phyloP scores from a whole-genome alignment of 2,113 vertebrate species.

The Solea solea region DNA sequence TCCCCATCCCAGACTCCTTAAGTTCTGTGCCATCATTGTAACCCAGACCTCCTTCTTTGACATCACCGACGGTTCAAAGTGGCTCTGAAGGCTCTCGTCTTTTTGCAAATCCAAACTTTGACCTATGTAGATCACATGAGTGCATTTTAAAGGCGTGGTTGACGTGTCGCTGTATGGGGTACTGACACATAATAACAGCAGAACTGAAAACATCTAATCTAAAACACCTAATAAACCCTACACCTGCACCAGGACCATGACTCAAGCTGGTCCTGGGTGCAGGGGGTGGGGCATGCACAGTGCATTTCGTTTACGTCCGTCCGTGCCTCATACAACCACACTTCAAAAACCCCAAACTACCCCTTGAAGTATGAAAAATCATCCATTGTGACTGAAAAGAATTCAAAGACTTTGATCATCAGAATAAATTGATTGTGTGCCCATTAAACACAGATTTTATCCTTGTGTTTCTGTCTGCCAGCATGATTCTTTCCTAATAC shows the following conservation, averaged over 20 bases:
- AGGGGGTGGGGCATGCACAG: too few species aligned
- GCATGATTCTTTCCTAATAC: constrained; percentile 74
- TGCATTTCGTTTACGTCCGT: too few species aligned
- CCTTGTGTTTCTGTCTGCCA: constrained; percentile 41
- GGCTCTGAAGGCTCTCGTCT: background rate
- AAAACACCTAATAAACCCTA: too few species aligned
- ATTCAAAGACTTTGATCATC: constrained; percentile 51
- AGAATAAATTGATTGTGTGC: constrained; percentile 42
- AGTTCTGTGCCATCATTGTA: constrained; percentile 2
- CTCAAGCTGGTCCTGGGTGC: too few species aligned
- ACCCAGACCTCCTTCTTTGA: constrained; percentile 8
- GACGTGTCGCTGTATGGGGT: too few species aligned
- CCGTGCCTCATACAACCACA: too few species aligned
- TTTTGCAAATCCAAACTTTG: background rate
- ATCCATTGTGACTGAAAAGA: constrained; percentile 13
- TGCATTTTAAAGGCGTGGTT: too few species aligned
- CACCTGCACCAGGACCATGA: too few species aligned
- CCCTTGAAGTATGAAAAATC: background rate
- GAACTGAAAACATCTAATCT: too few species aligned
- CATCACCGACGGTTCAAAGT: constrained; percentile 8
- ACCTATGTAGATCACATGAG: too few species aligned
- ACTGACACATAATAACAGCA: too few species aligned
- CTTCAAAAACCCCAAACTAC: too few species aligned
- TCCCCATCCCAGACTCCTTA: constrained; percentile 52
- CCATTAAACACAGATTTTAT: constrained; percentile 62